phyloP scores from a whole-genome alignment of 2,797 vertebrate species.

The Orientallactaga sibirica region DNA sequence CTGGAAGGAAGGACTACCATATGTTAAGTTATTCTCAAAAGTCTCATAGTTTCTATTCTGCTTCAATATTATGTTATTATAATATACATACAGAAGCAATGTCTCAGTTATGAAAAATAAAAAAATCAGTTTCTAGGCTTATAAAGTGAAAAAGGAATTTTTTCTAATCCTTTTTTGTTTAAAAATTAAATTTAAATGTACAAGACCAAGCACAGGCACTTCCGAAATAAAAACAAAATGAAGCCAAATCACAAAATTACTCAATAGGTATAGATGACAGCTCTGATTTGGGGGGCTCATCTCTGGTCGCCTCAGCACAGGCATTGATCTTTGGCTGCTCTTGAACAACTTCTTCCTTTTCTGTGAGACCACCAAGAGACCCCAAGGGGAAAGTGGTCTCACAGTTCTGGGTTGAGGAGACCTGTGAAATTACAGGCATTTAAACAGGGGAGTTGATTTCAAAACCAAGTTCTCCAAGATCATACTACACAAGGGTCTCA shows the following conservation, averaged over 20 bases:
- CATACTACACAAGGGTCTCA: slow-evolving; percentile 96
- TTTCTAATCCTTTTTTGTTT: slow-evolving; percentile 77
- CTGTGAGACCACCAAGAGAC: slow-evolving; percentile 92
- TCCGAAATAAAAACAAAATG: slow-evolving; percentile 89
- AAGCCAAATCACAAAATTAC: slow-evolving; percentile 90
- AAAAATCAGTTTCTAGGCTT: slow-evolving; percentile 84
- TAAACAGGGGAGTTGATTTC: slow-evolving; percentile 97
- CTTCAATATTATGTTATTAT: slow-evolving; percentile 82
- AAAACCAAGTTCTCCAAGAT: slow-evolving; percentile 94
- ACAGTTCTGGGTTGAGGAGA: slow-evolving; percentile 98
- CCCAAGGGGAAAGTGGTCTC: slow-evolving; percentile 95
- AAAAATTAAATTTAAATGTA: slow-evolving; percentile 88
- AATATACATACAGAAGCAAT: slow-evolving; percentile 87
- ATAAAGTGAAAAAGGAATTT: slow-evolving; percentile 82
- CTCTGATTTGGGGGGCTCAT: slow-evolving; percentile 91
- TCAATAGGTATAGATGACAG: slow-evolving; percentile 94
- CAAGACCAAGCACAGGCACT: slow-evolving; percentile 96
- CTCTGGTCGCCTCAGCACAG: slow-evolving; percentile 89
- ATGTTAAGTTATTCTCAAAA: slow-evolving; percentile 78
- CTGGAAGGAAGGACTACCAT: slow-evolving; percentile 84
- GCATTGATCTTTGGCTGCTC: slow-evolving; percentile 90
- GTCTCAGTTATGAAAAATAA: slow-evolving; percentile 85
- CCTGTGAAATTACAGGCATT: slow-evolving; percentile 99
- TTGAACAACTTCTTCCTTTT: slow-evolving; percentile 87
- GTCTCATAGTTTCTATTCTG: slow-evolving; percentile 82